Base-by-base conservation (phyloP, 2,113 vertebrate species). In the Hyla sarda region DNA sequence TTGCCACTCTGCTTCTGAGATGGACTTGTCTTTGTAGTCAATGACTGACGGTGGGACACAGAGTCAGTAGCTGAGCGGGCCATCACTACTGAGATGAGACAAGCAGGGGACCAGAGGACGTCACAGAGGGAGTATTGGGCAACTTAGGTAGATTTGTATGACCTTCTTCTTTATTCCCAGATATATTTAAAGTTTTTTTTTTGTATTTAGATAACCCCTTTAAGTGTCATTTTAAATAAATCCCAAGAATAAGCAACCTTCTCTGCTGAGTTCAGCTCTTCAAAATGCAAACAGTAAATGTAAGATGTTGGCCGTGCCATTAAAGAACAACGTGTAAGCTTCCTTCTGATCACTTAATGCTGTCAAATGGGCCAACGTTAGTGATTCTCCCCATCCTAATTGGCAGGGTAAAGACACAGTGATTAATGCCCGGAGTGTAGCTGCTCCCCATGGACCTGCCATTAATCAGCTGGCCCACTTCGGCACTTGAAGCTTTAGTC, bases 401-500 rank as follows among this genome's bases (percentile, higher is more conserved):
- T 79, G 76, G 54, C 23, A 25, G n/a, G 12, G 34, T 80, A 54
- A 80, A 13, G 56, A 60, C n/a, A 23, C 9, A 56, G 48, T 17
- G 8, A 17, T 77, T 52, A 21, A 13, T 52, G 8, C 16, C 54
- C 25, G 5, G 48, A 32, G 28, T 16, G 21, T 34, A 58, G 41
- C 30, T 17, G 34, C 56, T 54, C 77, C 77, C 77, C 32, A 10
- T 37, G 77, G 77, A 80, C 32, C 54, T 56, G 56, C 34, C 56
- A 41, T 80, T 80, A 80, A 80, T 80, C 77, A 79, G 77, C 11
- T 5, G 1, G 9, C 13, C 10, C 77, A 56, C 77, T 78, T 69
- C 65, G 41, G 17, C 41, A 34, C 76, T 62, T 12, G 9, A 17
- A 41, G 54, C 77, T 62, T 58, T 62, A 60, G 23, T 62, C 23